phyloP scores from a whole-genome alignment of 2,113 vertebrate genomes.

The Copsychus sechellarum region DNA sequence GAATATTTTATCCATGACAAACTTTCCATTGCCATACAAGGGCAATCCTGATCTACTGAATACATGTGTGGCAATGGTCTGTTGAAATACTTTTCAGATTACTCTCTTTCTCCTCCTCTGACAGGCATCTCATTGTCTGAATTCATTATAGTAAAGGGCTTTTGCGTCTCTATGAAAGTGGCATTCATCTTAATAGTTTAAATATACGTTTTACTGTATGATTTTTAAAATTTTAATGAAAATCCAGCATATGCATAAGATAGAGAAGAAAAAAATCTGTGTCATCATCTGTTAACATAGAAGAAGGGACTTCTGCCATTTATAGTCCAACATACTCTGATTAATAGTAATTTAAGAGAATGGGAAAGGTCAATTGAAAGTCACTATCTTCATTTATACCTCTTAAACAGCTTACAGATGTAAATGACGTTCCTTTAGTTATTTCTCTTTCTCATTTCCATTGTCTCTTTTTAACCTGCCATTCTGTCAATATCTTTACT shows the following conservation, averaged over 20 bases:
- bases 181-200: not conserved
- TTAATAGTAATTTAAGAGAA: not conserved
- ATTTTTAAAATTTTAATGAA: not conserved
- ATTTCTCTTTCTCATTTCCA: not conserved
- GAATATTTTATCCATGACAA: not conserved
- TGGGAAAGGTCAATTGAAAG: not conserved
- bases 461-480: not conserved
- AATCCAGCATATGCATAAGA: rapidly evolving
- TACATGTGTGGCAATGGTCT: not conserved
- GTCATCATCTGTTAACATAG: not conserved
- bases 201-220: not conserved
- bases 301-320: not conserved
- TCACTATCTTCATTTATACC: not conserved
- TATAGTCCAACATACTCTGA: not conserved
- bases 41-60: not conserved
- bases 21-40: not conserved
- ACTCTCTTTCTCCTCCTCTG: not conserved
- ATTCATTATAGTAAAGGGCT: not conserved
- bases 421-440: not conserved
- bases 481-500: not conserved
- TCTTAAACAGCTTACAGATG: not conserved
- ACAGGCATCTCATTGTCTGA: not conserved
- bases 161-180: not conserved
- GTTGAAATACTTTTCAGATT: not conserved
- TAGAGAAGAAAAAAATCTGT: not conserved